Evolutionary conservation across 2,113 vertebrate genomes (phyloP).

Genomic region (Channa argus): DNA sequence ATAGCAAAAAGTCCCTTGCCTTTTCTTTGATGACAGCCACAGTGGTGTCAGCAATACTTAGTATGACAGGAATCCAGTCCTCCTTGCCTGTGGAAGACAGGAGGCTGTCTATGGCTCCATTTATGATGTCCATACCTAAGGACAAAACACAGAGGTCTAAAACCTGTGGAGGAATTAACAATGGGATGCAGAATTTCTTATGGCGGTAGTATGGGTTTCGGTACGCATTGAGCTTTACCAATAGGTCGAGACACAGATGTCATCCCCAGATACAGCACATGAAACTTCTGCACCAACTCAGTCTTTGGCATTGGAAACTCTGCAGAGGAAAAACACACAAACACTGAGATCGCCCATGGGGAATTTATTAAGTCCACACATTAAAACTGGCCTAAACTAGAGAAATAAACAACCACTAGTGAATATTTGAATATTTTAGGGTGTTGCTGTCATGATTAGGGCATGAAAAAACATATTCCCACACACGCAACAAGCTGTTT

Average conservation of each 20-base stretch:
- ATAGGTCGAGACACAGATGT: constrained; percentile 91
- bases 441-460: constrained; percentile 56
- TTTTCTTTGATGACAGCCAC: constrained; percentile 94
- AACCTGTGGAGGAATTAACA: background rate
- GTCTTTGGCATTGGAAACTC: constrained; percentile 99
- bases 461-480: constrained; percentile 29
- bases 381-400: constrained; percentile 57
- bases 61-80: constrained; percentile 92
- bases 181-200: background rate
- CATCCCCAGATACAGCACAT: constrained; percentile 94
- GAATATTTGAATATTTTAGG: constrained; percentile 66
- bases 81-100: constrained; percentile 89
- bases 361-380: constrained; percentile 36
- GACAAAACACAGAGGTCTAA: constrained; percentile 23
- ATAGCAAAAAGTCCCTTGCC: constrained; percentile 73
- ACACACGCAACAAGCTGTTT: constrained; percentile 6
- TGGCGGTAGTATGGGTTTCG: background rate
- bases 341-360: constrained; percentile 1
- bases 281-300: constrained; percentile 96
- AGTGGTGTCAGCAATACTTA: constrained; percentile 96
- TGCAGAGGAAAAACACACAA: constrained; percentile 73
- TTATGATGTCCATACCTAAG: constrained; percentile 96
- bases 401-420: constrained; percentile 65
- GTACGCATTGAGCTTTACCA: constrained; percentile 82
- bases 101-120: constrained; percentile 92